Conservation (phyloP, 92 coral and sea anemone species). For the Ricordea florida region DNA sequence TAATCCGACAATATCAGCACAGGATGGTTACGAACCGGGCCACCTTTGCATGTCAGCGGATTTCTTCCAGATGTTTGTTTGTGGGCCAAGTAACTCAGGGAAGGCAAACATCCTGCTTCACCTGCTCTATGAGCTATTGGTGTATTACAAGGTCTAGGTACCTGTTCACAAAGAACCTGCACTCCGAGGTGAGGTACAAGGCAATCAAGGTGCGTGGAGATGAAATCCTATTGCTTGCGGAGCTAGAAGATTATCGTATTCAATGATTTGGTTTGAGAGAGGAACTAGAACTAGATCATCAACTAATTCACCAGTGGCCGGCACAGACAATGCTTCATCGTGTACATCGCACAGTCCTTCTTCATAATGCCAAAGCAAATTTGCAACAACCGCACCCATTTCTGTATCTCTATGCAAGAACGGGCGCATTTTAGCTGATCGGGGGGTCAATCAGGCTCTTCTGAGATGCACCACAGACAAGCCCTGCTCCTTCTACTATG, state of each 20-base stretch:
- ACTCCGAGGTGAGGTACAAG: neutral
- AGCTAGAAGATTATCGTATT: slow-evolving; percentile 5
- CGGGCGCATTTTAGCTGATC: too few species aligned
- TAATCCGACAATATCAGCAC: too few species aligned
- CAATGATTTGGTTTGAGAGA: slow-evolving; percentile 12
- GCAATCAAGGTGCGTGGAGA: neutral
- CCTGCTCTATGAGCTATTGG: neutral
- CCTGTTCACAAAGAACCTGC: neutral
- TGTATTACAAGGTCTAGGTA: neutral
- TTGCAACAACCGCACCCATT: too few species aligned
- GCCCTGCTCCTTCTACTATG: too few species aligned
- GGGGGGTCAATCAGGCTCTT: too few species aligned
- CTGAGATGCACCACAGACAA: too few species aligned
- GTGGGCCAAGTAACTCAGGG: slow-evolving; percentile 1
- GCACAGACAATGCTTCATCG: neutral
- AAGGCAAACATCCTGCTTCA: neutral
- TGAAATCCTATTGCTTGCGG: neutral
- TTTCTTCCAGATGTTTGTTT: neutral
- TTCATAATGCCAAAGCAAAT: too few species aligned
- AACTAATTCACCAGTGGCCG: neutral
- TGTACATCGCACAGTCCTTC: neutral
- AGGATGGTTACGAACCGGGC: neutral
- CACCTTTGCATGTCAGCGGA: slow-evolving; percentile 3
- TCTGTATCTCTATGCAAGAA: too few species aligned
- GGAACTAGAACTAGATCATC: neutral